Evolutionary conservation across 2,113 vertebrate genomes (phyloP).

Genomic region (Daubentonia madagascariensis): DNA sequence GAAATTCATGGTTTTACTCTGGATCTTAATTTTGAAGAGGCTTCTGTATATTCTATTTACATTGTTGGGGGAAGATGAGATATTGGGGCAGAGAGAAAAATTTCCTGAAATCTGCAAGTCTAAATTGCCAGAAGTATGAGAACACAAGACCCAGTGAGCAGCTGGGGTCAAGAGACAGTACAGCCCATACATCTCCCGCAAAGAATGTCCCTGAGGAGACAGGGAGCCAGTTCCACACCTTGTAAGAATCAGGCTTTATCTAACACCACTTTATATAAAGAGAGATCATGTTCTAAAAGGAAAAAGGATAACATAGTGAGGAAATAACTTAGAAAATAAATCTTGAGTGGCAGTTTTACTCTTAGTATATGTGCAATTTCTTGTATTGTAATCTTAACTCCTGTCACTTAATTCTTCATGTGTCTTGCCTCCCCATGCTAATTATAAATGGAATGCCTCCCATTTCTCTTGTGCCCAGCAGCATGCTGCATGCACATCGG

Average conservation of each 20-base stretch:
- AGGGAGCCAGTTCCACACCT: too few relatives aligned
- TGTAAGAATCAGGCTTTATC: neutral
- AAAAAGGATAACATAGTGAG: neutral
- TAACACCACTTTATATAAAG: neutral
- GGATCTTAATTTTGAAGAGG: neutral
- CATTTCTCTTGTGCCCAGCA: neutral
- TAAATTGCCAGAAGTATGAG: neutral
- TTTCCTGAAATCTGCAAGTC: neutral
- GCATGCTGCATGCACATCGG: neutral
- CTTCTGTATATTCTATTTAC: neutral
- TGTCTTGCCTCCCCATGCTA: neutral
- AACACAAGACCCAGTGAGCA: neutral
- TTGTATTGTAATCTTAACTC: neutral
- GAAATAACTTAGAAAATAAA: neutral
- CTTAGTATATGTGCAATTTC: neutral
- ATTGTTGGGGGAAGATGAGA: neutral
- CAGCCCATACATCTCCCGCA: accelerated
- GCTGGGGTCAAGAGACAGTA: too few relatives aligned
- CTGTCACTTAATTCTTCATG: neutral
- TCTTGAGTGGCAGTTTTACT: neutral
- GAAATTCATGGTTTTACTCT: neutral
- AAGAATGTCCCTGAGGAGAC: neutral
- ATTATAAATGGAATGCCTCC: neutral
- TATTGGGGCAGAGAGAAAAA: neutral
- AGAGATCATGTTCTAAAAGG: neutral